Percentiles rank a stretch among this genome's conserved stretches.
phyloP scores from a whole-genome alignment of 2,797 vertebrate genomes.

The Pogonophryne albipinna region DNA sequence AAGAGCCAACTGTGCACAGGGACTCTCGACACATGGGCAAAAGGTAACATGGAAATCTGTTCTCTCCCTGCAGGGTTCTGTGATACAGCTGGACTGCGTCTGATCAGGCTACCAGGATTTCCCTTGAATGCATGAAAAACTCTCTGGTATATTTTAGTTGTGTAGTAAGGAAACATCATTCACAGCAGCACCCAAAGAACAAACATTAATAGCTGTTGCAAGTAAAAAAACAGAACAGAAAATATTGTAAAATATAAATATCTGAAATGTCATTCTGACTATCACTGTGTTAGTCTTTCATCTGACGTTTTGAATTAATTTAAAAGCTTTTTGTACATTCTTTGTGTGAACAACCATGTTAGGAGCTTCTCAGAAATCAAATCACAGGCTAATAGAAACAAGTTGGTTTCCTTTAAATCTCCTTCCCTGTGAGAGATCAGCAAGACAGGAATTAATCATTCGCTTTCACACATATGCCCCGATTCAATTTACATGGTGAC shows the following conservation, averaged over 20 bases:
- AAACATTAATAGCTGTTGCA: not conserved
- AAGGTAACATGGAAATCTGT: constrained; percentile 28
- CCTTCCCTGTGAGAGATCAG: constrained; percentile 35
- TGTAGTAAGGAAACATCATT: constrained; percentile 8
- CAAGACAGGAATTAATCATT: constrained; percentile 37
- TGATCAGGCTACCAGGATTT: constrained; percentile 37
- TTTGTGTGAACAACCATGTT: constrained; percentile 26
- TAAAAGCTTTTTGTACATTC: not conserved
- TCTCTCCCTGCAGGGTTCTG: constrained; percentile 50
- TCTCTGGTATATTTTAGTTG: constrained; percentile 11
- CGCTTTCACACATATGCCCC: constrained; percentile 13
- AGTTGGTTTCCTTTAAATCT: constrained; percentile 41
- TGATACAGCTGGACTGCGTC: constrained; percentile 27
- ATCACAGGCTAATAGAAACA: constrained; percentile 45
- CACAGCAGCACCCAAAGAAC: not conserved
- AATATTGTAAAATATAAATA: not conserved
- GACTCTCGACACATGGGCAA: constrained; percentile 31
- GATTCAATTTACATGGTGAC: constrained; percentile 19
- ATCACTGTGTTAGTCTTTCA: not conserved
- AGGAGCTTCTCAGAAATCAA: constrained; percentile 34
- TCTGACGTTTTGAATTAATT: constrained; percentile 1
- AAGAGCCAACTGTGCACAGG: constrained; percentile 13
- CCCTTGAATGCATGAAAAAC: constrained; percentile 11
- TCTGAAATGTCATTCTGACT: not conserved
- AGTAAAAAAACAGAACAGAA: not conserved